Percentiles rank a stretch among this genome's conserved stretches.
Evolutionary conservation across 2,797 vertebrate species (phyloP).

Genomic region (Anomalospiza imberbis): DNA sequence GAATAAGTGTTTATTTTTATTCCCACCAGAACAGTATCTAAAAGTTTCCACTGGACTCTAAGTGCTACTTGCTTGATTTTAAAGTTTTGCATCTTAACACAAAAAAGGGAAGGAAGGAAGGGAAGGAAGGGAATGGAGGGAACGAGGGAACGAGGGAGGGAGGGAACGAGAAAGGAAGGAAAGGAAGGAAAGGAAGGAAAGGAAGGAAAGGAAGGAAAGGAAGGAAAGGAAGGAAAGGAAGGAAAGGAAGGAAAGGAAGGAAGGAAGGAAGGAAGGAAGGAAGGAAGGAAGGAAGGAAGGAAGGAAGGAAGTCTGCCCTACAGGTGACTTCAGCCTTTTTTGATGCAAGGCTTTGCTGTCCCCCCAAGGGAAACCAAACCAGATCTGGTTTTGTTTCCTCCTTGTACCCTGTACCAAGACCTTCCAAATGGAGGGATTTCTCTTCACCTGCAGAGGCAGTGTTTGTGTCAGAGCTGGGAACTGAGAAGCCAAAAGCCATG

Average conservation of each 20-base stretch:
- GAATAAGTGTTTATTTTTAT: conserved; percentile 44
- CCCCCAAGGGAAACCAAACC: background rate
- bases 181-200: background rate
- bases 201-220: background rate
- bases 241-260: background rate
- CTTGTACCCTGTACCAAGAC: background rate
- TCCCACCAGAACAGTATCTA: conserved; percentile 14
- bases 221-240: background rate
- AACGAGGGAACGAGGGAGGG: too few species aligned
- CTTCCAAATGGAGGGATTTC: background rate
- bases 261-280: background rate
- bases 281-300: too few species aligned
- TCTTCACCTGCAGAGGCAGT: background rate
- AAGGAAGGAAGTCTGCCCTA: background rate
- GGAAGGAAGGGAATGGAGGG: background rate
- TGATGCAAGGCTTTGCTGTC: background rate
- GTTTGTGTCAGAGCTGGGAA: background rate
- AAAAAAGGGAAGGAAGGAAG: background rate
- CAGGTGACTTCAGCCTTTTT: background rate
- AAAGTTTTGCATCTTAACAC: background rate
- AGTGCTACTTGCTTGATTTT: background rate
- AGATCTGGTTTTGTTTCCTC: background rate
- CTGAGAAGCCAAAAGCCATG: background rate
- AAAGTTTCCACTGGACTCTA: conserved; percentile 4
- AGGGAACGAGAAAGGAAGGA: too few species aligned